Evolutionary conservation across 2,888 invertebrate genomes (phyloP), one percentile per base, ranked within the genome.

Genomic region (Cyclophora punctaria): DNA sequence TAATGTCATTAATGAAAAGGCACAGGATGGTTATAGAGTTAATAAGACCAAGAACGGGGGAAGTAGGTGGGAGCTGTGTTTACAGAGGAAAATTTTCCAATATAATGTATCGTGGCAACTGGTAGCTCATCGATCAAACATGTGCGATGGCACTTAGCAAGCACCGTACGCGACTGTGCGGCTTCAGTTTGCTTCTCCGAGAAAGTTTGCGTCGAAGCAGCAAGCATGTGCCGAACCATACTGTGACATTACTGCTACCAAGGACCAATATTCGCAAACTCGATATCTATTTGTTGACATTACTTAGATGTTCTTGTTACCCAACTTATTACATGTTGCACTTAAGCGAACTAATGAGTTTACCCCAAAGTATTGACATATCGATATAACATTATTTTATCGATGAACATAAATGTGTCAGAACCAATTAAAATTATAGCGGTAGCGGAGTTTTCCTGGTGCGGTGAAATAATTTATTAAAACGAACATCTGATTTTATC

Each of bases 71-170:
- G 47, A 57, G 62, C 60, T 20, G 20, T 20, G 62, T 56, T 51
- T 57, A 63, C 62, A 34, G 48, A 46, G 44, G 49, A 53, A 66
- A 68, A 62, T 69, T 72, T 65, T 69, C 49, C 53, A 53, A 66
- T 69, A 69, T 73, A 74, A 79, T 73, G 69, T 77, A 75, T 75
- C 73, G 69, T 62, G 65, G 74, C 65, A 73, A 78, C 73, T 58
- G 64, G 34, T 34, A 73, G 69, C 72, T 75, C 80, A 83, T 83
- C 80, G 80, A 83, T 83, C 83, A 82, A 78, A 77, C 69, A 61
- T 55, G 66, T 69, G 64, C 59, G 55, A 64, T 60, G 51, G 55
- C 60, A 65, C 60, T 60, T 56, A 58, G 53, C 52, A 57, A 61
- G 56, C 59, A 53, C 51, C 51, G 50, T 48, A 51, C 48, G 45